These are phyloP conservation scores for Drosophila grimshawi DNA, from an alignment of 1,140 invertebrate species.

Conservation along the genomic window DNA sequence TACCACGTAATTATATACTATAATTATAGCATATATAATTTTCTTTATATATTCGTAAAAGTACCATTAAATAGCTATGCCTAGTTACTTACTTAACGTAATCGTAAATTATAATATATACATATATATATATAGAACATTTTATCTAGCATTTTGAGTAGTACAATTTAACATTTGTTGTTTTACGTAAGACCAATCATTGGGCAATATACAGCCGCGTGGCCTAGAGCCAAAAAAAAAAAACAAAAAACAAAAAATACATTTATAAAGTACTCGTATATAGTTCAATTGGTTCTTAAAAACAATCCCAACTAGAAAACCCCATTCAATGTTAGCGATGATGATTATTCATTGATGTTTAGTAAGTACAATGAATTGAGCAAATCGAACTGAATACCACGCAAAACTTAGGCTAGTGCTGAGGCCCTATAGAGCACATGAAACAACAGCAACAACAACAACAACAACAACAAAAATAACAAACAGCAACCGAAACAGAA, in stretches of 20 bases:
- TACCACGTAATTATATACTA: slow-evolving; percentile 41
- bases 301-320: slow-evolving; percentile 14
- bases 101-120: slow-evolving; percentile 38
- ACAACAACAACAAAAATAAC: slow-evolving; percentile 42
- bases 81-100: slow-evolving; percentile 73
- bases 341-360: slow-evolving; percentile 60
- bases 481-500: slow-evolving; percentile 29
- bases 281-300: slow-evolving; percentile 36
- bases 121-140: slow-evolving; percentile 53
- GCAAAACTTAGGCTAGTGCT: slow-evolving; percentile 59
- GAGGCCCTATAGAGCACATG: slow-evolving; percentile 74
- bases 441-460: slow-evolving; percentile 52
- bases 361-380: slow-evolving; percentile 62
- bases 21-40: slow-evolving; percentile 45
- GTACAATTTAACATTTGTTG: slow-evolving; percentile 75
- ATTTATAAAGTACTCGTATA: slow-evolving; percentile 20
- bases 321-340: slow-evolving; percentile 45
- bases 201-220: slow-evolving; percentile 10
- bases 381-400: background rate
- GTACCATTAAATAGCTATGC: slow-evolving; percentile 65
- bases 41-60: slow-evolving; percentile 66
- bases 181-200: slow-evolving; percentile 57
- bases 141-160: slow-evolving; percentile 80
- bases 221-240: background rate
- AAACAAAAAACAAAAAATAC: no score